Percentiles rank a stretch among this genome's conserved stretches.
phyloP scores from a whole-genome alignment of 2,888 invertebrate genomes.

The Aleiodes alternator region DNA sequence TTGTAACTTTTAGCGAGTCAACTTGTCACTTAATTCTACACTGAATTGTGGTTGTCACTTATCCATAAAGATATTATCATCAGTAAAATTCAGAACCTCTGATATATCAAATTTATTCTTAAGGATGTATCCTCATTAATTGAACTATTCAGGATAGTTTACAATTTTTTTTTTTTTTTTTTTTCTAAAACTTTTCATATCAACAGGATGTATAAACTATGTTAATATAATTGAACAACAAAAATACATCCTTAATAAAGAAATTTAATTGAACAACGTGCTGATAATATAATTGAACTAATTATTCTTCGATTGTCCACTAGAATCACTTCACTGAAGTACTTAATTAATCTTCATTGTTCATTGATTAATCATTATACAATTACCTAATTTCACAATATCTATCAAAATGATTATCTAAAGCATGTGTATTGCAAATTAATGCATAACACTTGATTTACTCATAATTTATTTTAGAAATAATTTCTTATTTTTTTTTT shows the following conservation, averaged over 20 bases:
- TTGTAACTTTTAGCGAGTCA: neutral
- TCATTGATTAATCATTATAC: slow-evolving; percentile 2
- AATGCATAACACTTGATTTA: neutral
- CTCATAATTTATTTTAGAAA: neutral
- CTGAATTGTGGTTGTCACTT: neutral
- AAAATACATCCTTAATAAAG: too few relatives aligned
- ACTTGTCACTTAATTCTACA: neutral
- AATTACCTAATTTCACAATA: slow-evolving; percentile 16
- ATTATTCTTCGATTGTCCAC: slow-evolving; percentile 8
- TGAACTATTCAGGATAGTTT: neutral
- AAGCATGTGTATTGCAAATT: neutral
- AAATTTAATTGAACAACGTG: too few relatives aligned
- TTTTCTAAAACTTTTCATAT: neutral
- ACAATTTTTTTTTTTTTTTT: too few relatives aligned
- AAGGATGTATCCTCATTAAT: neutral
- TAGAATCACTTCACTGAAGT: slow-evolving; percentile 10
- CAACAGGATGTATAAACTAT: neutral
- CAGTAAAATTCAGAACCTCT: neutral
- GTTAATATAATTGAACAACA: neutral
- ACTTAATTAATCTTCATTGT: neutral
- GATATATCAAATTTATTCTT: neutral
- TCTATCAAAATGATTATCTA: slow-evolving; percentile 28
- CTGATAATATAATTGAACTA: neutral
- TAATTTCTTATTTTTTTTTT: neutral
- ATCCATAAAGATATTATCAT: neutral